Percentiles rank a stretch among this genome's conserved stretches.
Conservation (phyloP, 2,113 vertebrate genomes). For the Chionis minor region DNA sequence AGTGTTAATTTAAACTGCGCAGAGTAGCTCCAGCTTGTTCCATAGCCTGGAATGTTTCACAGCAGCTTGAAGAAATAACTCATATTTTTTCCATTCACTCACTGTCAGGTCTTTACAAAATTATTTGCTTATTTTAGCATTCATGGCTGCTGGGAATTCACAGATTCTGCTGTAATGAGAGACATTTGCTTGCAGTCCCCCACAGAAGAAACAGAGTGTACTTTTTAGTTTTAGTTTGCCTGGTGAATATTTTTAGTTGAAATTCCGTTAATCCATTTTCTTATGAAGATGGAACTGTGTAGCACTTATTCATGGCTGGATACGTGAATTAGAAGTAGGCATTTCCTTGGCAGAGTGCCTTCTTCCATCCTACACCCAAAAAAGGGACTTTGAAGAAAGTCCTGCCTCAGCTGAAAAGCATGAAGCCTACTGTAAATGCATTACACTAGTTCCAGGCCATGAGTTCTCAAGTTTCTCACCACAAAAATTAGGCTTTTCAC, state of each 20-base stretch:
- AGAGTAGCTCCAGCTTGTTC: not conserved
- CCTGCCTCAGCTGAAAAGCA: not conserved
- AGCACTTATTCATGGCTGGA: not conserved
- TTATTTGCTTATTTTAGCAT: constrained; percentile 20
- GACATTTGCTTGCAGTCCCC: not conserved
- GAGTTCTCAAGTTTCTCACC: not conserved
- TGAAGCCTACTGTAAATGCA: not conserved
- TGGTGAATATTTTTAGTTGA: not conserved
- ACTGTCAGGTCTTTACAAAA: constrained; percentile 9
- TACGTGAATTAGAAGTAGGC: not conserved
- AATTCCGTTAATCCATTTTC: not conserved
- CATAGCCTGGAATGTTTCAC: constrained; percentile 16
- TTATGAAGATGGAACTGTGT: not conserved
- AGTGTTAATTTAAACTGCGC: not conserved
- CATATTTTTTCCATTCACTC: constrained; percentile 27
- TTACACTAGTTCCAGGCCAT: not conserved
- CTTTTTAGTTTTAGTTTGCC: not conserved
- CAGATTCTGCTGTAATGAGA: not conserved
- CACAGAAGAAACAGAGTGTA: not conserved
- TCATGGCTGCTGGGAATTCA: constrained; percentile 12
- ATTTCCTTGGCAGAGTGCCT: not conserved
- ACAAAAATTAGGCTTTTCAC: not conserved
- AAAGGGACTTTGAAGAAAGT: not conserved
- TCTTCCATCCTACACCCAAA: not conserved
- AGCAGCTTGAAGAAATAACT: constrained; percentile 47